These are phyloP conservation scores for Dicrostonyx torquatus DNA, from an alignment of 2,797 vertebrate species.

Conservation along the genomic window DNA sequence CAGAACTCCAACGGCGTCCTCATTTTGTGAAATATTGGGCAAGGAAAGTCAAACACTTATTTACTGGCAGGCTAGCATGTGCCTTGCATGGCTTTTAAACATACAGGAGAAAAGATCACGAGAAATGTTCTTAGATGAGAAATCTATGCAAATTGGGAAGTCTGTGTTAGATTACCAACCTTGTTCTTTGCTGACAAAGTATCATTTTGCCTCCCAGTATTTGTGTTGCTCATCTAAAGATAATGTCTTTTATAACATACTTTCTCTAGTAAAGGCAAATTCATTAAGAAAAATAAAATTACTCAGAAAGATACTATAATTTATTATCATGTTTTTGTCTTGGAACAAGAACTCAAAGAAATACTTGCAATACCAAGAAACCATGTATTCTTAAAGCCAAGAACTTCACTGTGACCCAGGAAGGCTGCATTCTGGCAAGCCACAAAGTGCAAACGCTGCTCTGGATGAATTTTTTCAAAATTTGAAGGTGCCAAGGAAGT, in stretches of 20 bases:
- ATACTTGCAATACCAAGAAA: constrained; percentile 31
- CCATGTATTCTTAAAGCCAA: not conserved
- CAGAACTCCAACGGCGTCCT: not conserved
- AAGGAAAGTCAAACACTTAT: constrained; percentile 7
- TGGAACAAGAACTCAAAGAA: constrained; percentile 54
- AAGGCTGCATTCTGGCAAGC: constrained; percentile 31
- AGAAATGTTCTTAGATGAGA: constrained; percentile 46
- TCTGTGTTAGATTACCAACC: constrained; percentile 18
- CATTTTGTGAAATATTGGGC: not conserved
- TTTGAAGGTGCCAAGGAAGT: constrained; percentile 50
- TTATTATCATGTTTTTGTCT: constrained; percentile 41
- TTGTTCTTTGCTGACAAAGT: constrained; percentile 41
- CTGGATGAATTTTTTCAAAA: not conserved
- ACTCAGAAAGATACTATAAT: constrained; percentile 16
- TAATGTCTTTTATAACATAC: constrained; percentile 36
- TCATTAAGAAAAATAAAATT: constrained; percentile 57
- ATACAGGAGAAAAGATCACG: constrained; percentile 2
- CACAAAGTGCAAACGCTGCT: not conserved
- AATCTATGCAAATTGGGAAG: constrained; percentile 9
- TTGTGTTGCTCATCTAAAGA: constrained; percentile 37
- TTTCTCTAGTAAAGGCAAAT: constrained; percentile 29
- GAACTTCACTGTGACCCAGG: not conserved
- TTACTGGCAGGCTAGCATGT: not conserved
- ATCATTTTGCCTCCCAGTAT: constrained; percentile 24
- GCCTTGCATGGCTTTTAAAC: constrained; percentile 40